Percentiles rank a stretch among this genome's conserved stretches.
Conservation (phyloP, 2,797 vertebrate species). For the Chaenodraco wilsoni region DNA sequence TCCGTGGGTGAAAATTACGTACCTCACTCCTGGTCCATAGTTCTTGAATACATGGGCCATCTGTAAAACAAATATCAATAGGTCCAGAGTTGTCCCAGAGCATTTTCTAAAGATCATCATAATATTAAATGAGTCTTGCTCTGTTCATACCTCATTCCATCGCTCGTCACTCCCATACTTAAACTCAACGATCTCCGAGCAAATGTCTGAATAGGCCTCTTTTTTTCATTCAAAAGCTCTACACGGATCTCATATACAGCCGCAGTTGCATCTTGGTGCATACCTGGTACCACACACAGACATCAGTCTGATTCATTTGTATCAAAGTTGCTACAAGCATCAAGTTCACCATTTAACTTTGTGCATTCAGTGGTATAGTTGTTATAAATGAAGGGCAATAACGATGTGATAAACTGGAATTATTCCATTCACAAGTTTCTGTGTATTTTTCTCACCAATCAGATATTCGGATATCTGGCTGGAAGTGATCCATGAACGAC, state of each 20-base stretch:
- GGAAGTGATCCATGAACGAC: slow-evolving; percentile 85
- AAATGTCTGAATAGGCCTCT: slow-evolving; percentile 77
- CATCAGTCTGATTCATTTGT: background rate
- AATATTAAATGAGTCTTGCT: background rate
- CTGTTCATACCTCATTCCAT: slow-evolving; percentile 86
- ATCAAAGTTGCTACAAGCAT: background rate
- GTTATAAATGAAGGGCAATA: background rate
- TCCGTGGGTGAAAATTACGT: slow-evolving; percentile 88
- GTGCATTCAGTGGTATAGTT: background rate
- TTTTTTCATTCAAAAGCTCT: slow-evolving; percentile 79
- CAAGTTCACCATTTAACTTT: background rate
- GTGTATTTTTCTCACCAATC: slow-evolving; percentile 87
- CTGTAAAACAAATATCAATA: slow-evolving; percentile 69
- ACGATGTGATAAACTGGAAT: background rate
- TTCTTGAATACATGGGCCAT: slow-evolving; percentile 87
- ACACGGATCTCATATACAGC: slow-evolving; percentile 86
- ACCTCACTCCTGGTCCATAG: slow-evolving; percentile 89
- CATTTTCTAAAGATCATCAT: background rate
- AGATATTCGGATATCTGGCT: slow-evolving; percentile 88
- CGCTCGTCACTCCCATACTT: slow-evolving; percentile 87
- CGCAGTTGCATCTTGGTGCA: slow-evolving; percentile 87
- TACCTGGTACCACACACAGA: slow-evolving; percentile 81
- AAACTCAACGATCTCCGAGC: slow-evolving; percentile 72
- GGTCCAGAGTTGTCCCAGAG: background rate
- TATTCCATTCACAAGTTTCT: background rate